These are phyloP conservation scores for Triops cancriformis DNA, from an alignment of 1,140 invertebrate species.

Conservation along the genomic window DNA sequence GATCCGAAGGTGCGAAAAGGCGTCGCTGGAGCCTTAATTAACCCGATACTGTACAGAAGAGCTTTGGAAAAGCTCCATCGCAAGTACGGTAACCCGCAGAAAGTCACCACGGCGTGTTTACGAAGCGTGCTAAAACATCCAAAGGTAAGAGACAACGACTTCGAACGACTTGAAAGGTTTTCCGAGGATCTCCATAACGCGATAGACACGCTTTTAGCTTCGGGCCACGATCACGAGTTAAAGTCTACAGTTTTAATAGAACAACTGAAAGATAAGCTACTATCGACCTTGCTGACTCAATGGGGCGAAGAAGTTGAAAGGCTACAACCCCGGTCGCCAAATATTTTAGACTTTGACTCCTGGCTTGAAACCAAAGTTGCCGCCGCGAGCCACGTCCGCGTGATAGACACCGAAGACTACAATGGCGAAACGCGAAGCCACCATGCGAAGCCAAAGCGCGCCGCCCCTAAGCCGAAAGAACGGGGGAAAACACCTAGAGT, in stretches of 20 bases:
- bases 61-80: not conserved
- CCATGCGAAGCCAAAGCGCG: not conserved
- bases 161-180: not conserved
- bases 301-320: constrained; percentile 13
- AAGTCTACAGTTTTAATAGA: not conserved
- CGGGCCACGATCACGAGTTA: not conserved
- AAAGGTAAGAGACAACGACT: not conserved
- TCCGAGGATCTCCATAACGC: not conserved
- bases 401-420: not conserved
- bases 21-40: not conserved
- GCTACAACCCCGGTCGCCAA: not conserved
- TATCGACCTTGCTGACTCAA: not conserved
- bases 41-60: not conserved
- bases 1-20: constrained; percentile 1
- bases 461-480: no score
- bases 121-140: not conserved
- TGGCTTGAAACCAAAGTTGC: not conserved
- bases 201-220: not conserved
- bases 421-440: not conserved
- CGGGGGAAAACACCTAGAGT: not conserved
- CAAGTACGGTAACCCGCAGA: constrained; percentile 15
- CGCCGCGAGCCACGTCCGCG: not conserved
- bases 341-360: not conserved
- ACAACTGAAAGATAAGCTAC: constrained; percentile 16
- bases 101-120: not conserved